These are phyloP conservation scores for Nasonia giraulti DNA, from an alignment of 1,140 invertebrate species.

Conservation along the genomic window DNA sequence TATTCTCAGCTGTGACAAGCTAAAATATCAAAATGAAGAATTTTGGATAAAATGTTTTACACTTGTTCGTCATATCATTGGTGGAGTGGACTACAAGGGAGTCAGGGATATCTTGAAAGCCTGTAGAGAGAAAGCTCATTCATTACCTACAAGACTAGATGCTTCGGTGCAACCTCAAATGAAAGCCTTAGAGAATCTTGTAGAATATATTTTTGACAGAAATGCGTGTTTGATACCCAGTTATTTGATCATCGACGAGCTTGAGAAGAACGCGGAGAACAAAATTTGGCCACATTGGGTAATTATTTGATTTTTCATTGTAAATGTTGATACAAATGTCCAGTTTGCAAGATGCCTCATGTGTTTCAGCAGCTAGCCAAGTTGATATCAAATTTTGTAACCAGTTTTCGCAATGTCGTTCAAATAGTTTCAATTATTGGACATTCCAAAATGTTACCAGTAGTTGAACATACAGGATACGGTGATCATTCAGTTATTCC, in stretches of 20 bases:
- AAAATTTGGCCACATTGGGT: conserved; percentile 94
- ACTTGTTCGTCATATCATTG: conserved; percentile 89
- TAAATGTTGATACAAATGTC: neutral
- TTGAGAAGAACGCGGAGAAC: conserved; percentile 91
- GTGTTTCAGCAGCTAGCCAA: conserved; percentile 84
- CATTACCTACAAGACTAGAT: conserved; percentile 84
- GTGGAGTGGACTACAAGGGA: conserved; percentile 95
- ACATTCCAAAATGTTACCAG: conserved; percentile 91
- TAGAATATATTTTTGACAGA: conserved; percentile 93
- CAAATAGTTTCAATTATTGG: conserved; percentile 97
- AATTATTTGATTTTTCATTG: conserved; percentile 58
- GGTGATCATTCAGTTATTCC: conserved; percentile 91
- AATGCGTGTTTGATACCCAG: conserved; percentile 93
- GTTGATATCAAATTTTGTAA: conserved; percentile 90
- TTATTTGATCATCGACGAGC: conserved; percentile 96
- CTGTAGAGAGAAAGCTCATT: conserved; percentile 90
- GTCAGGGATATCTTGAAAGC: conserved; percentile 94
- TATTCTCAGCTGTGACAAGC: conserved; percentile 86
- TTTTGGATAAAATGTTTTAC: conserved; percentile 93
- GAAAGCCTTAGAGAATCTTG: conserved; percentile 85
- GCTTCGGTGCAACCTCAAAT: conserved; percentile 87
- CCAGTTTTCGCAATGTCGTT: conserved; percentile 92
- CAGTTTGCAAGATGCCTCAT: conserved; percentile 34
- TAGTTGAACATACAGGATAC: conserved; percentile 94
- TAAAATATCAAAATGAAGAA: conserved; percentile 84